Evolutionary conservation across 2,888 invertebrate genomes (phyloP).

Genomic region (Rhodophaea formosa): DNA sequence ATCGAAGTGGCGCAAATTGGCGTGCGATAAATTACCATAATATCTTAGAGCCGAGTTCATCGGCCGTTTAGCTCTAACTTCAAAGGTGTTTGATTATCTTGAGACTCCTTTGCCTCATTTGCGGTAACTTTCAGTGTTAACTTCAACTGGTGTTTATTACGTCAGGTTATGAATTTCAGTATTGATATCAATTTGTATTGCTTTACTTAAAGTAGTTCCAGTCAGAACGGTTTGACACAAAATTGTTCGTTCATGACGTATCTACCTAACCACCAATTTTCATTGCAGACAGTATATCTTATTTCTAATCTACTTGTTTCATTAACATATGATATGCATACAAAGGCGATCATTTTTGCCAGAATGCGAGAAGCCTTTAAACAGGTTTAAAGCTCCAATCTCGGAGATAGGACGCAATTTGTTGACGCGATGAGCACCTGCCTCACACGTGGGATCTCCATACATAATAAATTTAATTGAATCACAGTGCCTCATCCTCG

Average conservation of each 20-base stretch:
- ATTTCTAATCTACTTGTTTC: neutral
- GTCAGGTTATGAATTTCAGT: slow-evolving; percentile 24
- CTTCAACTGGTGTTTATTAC: slow-evolving; percentile 43
- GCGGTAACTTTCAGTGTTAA: slow-evolving; percentile 48
- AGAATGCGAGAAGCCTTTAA: neutral
- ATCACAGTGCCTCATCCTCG: slow-evolving; percentile 72
- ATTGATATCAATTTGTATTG: slow-evolving; percentile 1
- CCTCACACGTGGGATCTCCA: slow-evolving; percentile 73
- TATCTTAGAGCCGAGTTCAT: slow-evolving; percentile 73
- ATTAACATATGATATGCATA: neutral
- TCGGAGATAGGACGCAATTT: slow-evolving; percentile 58
- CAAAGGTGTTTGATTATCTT: slow-evolving; percentile 73
- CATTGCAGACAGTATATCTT: neutral
- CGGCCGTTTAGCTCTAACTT: slow-evolving; percentile 76
- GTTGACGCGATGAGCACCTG: slow-evolving; percentile 70
- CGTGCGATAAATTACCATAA: slow-evolving; percentile 78
- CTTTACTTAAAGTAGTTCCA: no score
- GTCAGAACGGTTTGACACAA: no score
- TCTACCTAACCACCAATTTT: neutral
- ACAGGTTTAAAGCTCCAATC: slow-evolving; percentile 44
- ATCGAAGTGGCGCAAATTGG: slow-evolving; percentile 70
- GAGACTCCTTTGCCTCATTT: slow-evolving; percentile 72
- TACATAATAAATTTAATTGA: slow-evolving; percentile 81
- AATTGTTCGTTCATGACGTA: no score
- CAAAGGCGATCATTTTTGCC: neutral